Evolutionary conservation across 2,113 vertebrate species (phyloP), one percentile per base, ranked within the genome.

Genomic region (Picathartes gymnocephalus): DNA sequence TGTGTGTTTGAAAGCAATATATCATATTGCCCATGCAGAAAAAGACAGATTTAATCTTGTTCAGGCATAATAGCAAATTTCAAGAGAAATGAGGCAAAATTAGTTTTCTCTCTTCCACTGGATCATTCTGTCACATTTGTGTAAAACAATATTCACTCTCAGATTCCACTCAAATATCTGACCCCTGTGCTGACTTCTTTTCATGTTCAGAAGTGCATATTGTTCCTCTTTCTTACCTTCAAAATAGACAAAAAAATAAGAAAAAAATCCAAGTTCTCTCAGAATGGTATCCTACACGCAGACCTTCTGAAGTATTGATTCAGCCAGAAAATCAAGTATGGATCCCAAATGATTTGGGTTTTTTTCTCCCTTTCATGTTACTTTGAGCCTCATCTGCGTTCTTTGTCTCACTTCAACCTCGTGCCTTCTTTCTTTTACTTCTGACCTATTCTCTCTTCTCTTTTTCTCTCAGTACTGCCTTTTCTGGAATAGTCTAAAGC

Each of bases 231-330:
- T 57, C 31, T 69, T 48, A 8, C 17, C 53, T 82, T 39, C 64
- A 50, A 86, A 86, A 30, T 10, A 73, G 19, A 39, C 28, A 77
- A 85, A n/a, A 70, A 61, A 65, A 19, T 8, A 76, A 37, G 9
- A 77, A 83, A 88, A 68, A 68, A 70, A 44, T 23, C 17, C 24
- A 28, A 21, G 18, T 11, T 69, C 11, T 69, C 37, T 61, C 11
- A 40, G 28, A 93, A 80, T 17, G 3, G 2, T 56, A 50, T 45
- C 7, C 24, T 15, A 51, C 4, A 37, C 0, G 2, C 0, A 69
- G 21, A 50, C 56, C 62, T 80, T 80, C 24, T 40, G 27, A 73
- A 73, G 5, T 18, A 65, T 15, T 57, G 24, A 22, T 78, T 91
- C 31, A 6, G 1, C 3, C 40, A 80, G 37, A 82, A 86, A 82